Percentiles rank a stretch among this genome's conserved stretches.
Evolutionary conservation across 2,113 vertebrate species (phyloP).

Genomic region (Himantopus leucocephalus): DNA sequence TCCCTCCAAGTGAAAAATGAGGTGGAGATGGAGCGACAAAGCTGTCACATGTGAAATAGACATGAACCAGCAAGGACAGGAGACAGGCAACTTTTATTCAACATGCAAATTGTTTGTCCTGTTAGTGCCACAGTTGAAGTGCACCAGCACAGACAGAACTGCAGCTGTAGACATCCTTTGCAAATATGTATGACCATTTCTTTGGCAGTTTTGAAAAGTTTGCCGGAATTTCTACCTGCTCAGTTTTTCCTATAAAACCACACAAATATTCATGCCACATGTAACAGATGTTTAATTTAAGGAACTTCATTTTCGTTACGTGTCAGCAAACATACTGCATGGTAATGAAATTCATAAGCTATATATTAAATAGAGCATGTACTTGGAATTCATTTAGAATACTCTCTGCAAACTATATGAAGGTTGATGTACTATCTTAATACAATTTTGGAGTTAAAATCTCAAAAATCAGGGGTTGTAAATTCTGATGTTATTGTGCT

Average conservation of each 20-base stretch:
- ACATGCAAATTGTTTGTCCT: background rate
- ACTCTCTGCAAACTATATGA: background rate
- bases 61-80: background rate
- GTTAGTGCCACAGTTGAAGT: background rate
- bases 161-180: background rate
- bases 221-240: background rate
- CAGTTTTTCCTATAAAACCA: background rate
- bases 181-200: background rate
- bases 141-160: background rate
- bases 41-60: background rate
- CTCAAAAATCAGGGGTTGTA: background rate
- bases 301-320: background rate
- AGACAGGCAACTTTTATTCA: background rate
- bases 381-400: background rate
- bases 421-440: background rate
- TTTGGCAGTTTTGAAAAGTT: background rate
- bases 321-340: background rate
- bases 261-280: background rate
- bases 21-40: background rate
- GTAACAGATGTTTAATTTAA: slow-evolving; percentile 13
- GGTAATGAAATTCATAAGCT: slow-evolving; percentile 15
- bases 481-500: background rate
- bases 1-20: slow-evolving; percentile 30
- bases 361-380: background rate
- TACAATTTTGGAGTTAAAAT: background rate